Percentiles rank a stretch among this genome's conserved stretches.
phyloP scores from a whole-genome alignment of 2,797 vertebrate genomes.

The Babyrousa celebensis region DNA sequence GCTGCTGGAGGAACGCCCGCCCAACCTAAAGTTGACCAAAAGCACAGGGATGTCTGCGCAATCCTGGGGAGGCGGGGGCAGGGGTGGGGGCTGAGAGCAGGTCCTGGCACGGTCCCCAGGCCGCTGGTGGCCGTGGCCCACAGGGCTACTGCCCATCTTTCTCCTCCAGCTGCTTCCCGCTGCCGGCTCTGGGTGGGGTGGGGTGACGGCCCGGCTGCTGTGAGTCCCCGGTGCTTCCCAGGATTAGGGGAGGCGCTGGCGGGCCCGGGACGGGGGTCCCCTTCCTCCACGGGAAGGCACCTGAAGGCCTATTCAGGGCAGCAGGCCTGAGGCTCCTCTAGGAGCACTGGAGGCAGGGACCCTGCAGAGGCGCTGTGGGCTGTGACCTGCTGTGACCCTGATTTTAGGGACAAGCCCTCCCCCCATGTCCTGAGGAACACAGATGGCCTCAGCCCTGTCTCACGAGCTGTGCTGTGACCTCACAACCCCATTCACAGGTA shows the following conservation, averaged over 20 bases:
- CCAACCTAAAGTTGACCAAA: background rate
- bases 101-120: background rate
- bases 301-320: background rate
- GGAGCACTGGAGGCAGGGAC: background rate
- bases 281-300: background rate
- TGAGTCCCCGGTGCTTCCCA: background rate
- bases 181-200: background rate
- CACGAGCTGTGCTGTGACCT: background rate
- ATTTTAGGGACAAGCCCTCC: background rate
- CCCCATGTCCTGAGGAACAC: background rate
- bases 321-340: fast-evolving
- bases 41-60: background rate
- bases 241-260: background rate
- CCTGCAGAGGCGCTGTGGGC: background rate
- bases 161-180: slow-evolving; percentile 60
- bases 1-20: background rate
- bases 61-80: background rate
- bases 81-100: background rate
- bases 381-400: background rate
- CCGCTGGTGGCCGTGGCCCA: fast-evolving
- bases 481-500: background rate
- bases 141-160: background rate
- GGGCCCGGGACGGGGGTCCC: background rate
- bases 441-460: background rate
- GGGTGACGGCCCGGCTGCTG: background rate